Conservation (phyloP, 2,113 vertebrate species). For the Sylvia atricapilla region DNA sequence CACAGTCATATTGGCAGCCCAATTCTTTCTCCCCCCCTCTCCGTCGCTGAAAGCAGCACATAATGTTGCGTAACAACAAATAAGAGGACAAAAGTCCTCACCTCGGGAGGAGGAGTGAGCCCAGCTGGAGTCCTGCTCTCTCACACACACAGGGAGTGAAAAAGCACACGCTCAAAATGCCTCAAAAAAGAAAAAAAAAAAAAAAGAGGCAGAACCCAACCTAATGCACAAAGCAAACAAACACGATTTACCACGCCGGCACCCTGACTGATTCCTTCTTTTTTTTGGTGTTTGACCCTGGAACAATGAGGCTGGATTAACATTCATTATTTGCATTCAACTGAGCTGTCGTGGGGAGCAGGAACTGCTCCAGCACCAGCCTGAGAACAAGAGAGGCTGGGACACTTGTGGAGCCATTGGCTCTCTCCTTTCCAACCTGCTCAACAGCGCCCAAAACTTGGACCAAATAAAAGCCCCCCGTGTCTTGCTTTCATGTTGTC, state of each 20-base stretch:
- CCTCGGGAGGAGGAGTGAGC: neutral
- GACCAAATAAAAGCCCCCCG: neutral
- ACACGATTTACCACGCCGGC: neutral
- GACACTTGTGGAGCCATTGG: neutral
- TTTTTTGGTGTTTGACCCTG: neutral
- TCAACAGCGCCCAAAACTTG: neutral
- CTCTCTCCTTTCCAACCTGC: neutral
- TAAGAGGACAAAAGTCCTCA: constrained; percentile 40
- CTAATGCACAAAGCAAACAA: neutral
- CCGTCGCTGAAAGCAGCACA: neutral
- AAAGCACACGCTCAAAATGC: neutral
- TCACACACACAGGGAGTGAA: neutral
- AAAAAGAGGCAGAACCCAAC: neutral
- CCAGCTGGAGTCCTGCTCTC: neutral
- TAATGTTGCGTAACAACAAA: constrained; percentile 38
- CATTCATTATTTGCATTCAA: neutral
- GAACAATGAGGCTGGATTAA: constrained; percentile 16
- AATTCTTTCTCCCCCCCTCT: neutral
- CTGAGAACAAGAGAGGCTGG: neutral
- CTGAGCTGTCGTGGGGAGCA: neutral
- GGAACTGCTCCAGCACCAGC: neutral
- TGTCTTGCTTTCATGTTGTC: neutral
- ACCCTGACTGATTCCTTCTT: neutral
- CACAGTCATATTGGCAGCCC: constrained; percentile 23
- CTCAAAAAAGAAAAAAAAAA: neutral